These are phyloP conservation scores for Meriones unguiculatus DNA, from an alignment of 2,113 vertebrate species.

Conservation along the genomic window DNA sequence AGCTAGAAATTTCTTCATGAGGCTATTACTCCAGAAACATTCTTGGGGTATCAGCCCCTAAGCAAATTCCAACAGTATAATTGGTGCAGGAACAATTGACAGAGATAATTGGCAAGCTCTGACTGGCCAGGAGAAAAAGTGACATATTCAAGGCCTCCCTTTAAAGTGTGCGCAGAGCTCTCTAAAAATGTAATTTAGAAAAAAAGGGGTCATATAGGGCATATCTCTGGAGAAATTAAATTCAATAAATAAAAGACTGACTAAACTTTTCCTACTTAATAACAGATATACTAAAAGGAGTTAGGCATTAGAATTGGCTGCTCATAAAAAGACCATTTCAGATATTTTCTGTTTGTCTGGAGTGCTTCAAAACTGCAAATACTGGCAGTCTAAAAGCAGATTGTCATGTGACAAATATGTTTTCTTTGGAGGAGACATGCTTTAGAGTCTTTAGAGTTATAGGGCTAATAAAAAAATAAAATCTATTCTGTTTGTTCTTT, in stretches of 20 bases:
- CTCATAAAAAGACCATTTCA: neutral
- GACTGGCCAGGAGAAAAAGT: neutral
- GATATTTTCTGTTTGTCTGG: neutral
- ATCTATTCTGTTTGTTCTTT: neutral
- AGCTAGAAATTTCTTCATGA: neutral
- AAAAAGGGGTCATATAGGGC: neutral
- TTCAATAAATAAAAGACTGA: neutral
- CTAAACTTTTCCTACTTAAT: neutral
- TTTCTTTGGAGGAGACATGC: neutral
- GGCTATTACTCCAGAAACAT: neutral
- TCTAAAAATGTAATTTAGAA: neutral
- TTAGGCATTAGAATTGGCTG: neutral
- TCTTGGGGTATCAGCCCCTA: neutral
- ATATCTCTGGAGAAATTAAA: neutral
- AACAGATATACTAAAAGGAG: neutral
- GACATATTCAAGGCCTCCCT: neutral
- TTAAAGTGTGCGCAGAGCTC: neutral
- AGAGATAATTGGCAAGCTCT: neutral
- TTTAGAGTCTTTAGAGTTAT: neutral
- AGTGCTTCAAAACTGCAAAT: neutral
- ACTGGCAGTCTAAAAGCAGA: neutral
- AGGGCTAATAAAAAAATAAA: neutral
- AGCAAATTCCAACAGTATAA: neutral
- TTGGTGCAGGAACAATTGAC: neutral
- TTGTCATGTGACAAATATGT: neutral